Percentiles rank a stretch among this genome's conserved stretches.
phyloP scores from a whole-genome alignment of 1,140 invertebrate species.

The Ctenoplectra terminalis region DNA sequence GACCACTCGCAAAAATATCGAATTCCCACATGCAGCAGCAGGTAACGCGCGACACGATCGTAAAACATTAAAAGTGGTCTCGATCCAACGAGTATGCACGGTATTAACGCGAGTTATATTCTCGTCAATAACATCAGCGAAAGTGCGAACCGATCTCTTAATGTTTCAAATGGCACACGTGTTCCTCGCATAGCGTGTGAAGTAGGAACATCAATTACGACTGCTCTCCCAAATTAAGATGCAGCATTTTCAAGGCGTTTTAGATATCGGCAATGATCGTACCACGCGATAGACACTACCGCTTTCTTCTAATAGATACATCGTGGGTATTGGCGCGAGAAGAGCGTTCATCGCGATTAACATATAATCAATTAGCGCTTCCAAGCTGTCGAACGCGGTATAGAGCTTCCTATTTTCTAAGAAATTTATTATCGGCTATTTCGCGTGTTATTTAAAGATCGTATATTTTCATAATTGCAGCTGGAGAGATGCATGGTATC shows the following conservation, averaged over 20 bases:
- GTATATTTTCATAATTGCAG: not conserved
- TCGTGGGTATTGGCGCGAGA: not conserved
- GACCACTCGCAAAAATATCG: too few relatives aligned
- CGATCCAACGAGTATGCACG: too few relatives aligned
- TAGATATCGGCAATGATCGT: conserved; percentile 37
- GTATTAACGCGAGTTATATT: not conserved
- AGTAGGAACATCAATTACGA: conserved; percentile 49
- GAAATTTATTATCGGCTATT: not conserved
- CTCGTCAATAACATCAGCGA: not conserved
- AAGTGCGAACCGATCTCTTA: not conserved
- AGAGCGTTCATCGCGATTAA: conserved; percentile 5
- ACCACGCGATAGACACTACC: conserved; percentile 4
- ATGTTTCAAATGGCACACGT: conserved; percentile 16
- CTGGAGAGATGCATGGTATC: not conserved
- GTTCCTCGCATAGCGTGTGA: conserved; percentile 35
- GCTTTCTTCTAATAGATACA: conserved; percentile 51
- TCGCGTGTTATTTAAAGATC: not conserved
- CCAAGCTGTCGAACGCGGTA: not conserved
- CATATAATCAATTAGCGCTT: conserved; percentile 15
- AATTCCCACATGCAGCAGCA: too few relatives aligned
- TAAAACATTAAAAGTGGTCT: too few relatives aligned
- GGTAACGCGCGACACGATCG: too few relatives aligned
- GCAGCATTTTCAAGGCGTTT: conserved; percentile 50
- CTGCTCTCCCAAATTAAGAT: conserved; percentile 63
- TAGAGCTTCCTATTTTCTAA: conserved; percentile 4